Evolutionary conservation across 2,888 invertebrate genomes (phyloP), one percentile per base, ranked within the genome.

Genomic region (Suillia variegata): DNA sequence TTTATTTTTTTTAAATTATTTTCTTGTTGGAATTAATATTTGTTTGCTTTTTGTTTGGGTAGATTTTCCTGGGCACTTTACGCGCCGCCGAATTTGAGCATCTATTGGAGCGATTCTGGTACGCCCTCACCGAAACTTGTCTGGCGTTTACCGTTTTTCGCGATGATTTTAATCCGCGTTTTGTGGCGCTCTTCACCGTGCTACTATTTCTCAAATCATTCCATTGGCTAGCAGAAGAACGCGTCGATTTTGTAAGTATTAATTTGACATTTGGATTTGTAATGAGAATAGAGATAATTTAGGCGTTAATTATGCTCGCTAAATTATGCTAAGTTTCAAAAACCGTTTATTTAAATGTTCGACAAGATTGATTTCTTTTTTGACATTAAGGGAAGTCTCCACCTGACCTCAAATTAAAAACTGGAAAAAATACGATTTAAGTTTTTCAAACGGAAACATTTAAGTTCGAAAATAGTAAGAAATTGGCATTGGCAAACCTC

Each of bases 61-160:
- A 82, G 78, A 84, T 88, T 82, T 98, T 98, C 84, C 95, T 98
- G 85, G 98, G 98, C 33, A 94, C 95, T 74, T 83, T 98, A 56
- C 86, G 98, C 70, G 91, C 97, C 59, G 96, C 97, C 49, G 98
- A 98, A 85, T 93, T 97, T 83, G 98, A 98, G 94, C 98, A 98
- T 84, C 85, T 99, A 74, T 92, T 98, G 81, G 99, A 99, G 81
- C 87, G 97, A 68, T 95, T 97, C 50, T 98, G 99, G 98, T 99
- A 99, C 85, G 98, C 99, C 6, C 91, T 99, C 62, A 98, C 98
- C n/a, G 99, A 99, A 85, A 99, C 99, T 18, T 99, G 99, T 83
- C 84, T 99, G 74, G 99, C 99, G 10, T 99, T 99, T 81, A 99
- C 98, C 45, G 96, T 98, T 10, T 98, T 98, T 83, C 87, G 98